Evolutionary conservation across 64 coral and sea anemone species (phyloP).

Genomic region (Actinia equina): DNA sequence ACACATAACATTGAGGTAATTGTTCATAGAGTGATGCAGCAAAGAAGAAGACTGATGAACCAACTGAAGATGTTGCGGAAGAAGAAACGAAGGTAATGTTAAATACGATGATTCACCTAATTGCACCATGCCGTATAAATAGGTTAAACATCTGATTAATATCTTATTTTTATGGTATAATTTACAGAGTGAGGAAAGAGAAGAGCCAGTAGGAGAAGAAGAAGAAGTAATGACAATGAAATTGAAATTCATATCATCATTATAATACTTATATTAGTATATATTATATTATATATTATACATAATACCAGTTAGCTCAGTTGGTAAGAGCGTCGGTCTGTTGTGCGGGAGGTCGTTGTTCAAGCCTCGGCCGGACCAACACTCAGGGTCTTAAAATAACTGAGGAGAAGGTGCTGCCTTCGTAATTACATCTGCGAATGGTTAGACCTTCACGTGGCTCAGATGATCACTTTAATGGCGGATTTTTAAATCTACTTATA

Average conservation of each 20-base stretch:
- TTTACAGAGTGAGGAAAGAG: constrained; percentile 7
- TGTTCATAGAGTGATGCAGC: constrained; percentile 47
- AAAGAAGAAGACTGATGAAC: constrained; percentile 80
- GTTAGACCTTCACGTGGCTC: too few relatives aligned
- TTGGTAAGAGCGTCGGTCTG: too few relatives aligned
- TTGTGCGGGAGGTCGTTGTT: not conserved
- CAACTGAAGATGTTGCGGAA: constrained; percentile 56
- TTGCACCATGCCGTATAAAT: not conserved
- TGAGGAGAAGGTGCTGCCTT: too few relatives aligned
- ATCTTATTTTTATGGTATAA: not conserved
- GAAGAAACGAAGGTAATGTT: constrained; percentile 34
- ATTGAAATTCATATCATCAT: not conserved
- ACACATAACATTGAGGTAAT: too few relatives aligned
- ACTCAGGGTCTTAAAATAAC: too few relatives aligned
- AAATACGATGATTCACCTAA: not conserved
- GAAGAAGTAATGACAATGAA: constrained; percentile 6
- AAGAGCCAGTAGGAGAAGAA: constrained; percentile 23
- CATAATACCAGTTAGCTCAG: too few relatives aligned
- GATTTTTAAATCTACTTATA: too few relatives aligned
- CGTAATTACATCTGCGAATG: too few relatives aligned
- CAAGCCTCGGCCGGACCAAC: too few relatives aligned
- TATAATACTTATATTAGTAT: too few relatives aligned
- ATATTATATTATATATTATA: too few relatives aligned
- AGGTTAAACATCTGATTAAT: not conserved
- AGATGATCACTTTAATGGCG: too few relatives aligned